Base-by-base conservation (phyloP, 2,888 invertebrate genomes). In the Hedya salicella region DNA sequence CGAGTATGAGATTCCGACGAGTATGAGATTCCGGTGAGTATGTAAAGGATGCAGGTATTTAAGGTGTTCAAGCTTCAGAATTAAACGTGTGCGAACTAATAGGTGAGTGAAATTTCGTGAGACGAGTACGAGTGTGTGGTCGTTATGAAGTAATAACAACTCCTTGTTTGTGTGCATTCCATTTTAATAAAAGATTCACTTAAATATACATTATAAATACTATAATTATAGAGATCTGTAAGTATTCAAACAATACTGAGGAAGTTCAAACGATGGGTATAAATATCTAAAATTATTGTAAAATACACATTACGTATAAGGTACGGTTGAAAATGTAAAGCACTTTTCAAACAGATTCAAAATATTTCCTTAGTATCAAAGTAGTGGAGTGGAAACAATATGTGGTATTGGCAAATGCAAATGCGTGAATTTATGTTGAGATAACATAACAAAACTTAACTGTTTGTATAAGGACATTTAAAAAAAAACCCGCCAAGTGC, bases 111-210 rank as follows among this genome's bases (percentile, higher is more conserved):
- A 16, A 42, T 30, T 44, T 8, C n/a, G n/a, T n/a, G n/a, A n/a
- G n/a, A n/a, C n/a, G n/a, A n/a, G n/a, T n/a, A n/a, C n/a, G n/a
- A n/a, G 5, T 42, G 0, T 32, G 49, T 48, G 52, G 36, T 8
- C n/a, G 25, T 44, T 57, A 42, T 21, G 16, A 63, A 36, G 36
- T 36, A 36, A 63, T 63, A 17, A 59, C 3, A 48, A 66, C 60
- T 42, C 17, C 42, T 52, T 42, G 53, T 52, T 32, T 54, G 50
- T 67, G 67, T 67, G 67, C 67, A 67, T 62, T 62, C 44, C 3
- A n/a, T 62, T 67, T 67, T 67, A 67, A 62, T 67, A 52, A 67
- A 62, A 67, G 3, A 19, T 30, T 48, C 14, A 30, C 50, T 67
- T 57, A 62, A 32, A 56, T 59, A 50, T 62, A 61, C 40, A 52